Evolutionary conservation across 2,888 invertebrate genomes (phyloP).

Genomic region (Autographa gamma): DNA sequence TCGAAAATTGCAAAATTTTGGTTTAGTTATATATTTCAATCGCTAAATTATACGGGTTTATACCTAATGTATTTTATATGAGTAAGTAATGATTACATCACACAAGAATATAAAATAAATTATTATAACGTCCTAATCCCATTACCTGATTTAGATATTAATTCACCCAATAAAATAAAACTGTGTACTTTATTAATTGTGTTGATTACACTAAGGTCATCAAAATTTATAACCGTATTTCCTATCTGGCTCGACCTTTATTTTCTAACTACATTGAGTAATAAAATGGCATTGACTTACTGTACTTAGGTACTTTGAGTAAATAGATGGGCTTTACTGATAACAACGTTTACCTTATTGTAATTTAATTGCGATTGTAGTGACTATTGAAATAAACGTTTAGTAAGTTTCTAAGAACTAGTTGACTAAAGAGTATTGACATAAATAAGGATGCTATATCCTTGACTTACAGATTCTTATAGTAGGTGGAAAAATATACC

Average conservation of each 20-base stretch:
- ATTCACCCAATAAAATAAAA: not conserved
- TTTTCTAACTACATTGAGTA: conserved; percentile 36
- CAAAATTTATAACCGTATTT: conserved; percentile 25
- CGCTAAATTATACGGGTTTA: not conserved
- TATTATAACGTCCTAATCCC: not conserved
- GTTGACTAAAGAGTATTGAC: too few relatives aligned
- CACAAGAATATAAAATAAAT: not conserved
- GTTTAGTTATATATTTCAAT: not conserved
- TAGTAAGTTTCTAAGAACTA: not conserved
- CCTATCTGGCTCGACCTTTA: conserved; percentile 33
- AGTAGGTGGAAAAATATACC: too few relatives aligned
- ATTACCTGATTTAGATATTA: not conserved
- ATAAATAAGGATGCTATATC: too few relatives aligned
- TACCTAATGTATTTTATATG: not conserved
- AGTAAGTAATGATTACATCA: too few relatives aligned
- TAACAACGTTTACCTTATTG: not conserved
- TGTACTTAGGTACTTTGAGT: not conserved
- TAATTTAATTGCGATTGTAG: not conserved
- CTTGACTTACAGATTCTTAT: too few relatives aligned
- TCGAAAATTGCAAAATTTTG: too few relatives aligned
- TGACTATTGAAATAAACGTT: not conserved
- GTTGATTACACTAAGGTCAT: conserved; percentile 25
- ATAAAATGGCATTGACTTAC: conserved; percentile 39
- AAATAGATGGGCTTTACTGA: not conserved
- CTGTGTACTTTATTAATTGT: not conserved